These are phyloP conservation scores for Hydrotaea diabolus DNA, from an alignment of 2,888 invertebrate genomes.

Conservation along the genomic window DNA sequence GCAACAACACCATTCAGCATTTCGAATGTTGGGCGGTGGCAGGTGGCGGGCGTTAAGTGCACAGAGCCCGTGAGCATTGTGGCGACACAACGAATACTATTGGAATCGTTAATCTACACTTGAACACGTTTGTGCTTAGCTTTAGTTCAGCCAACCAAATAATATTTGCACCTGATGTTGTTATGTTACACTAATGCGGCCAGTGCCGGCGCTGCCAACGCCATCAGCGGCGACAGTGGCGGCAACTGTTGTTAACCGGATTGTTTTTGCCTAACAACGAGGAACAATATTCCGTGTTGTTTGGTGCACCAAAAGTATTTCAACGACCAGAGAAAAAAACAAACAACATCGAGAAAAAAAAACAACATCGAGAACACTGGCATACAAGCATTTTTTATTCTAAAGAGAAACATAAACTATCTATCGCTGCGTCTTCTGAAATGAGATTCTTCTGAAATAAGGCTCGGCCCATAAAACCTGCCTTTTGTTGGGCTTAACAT, in stretches of 20 bases:
- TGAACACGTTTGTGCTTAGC: conserved; percentile 56
- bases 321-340: background rate
- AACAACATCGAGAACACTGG: background rate
- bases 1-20: background rate
- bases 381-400: no score
- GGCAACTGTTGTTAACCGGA: background rate
- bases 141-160: conserved; percentile 53
- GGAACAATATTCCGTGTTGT: background rate
- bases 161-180: conserved; percentile 57
- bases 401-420: no score
- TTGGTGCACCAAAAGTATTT: background rate
- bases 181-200: conserved; percentile 30
- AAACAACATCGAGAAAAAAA: background rate
- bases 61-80: background rate
- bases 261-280: conserved; percentile 3
- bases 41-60: background rate
- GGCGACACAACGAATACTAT: conserved; percentile 39
- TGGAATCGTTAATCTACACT: conserved; percentile 53
- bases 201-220: conserved; percentile 21
- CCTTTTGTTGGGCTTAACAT: no score
- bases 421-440: no score
- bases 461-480: no score
- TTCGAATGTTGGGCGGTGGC: background rate
- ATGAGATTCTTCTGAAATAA: no score
- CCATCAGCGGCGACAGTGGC: background rate